Evolutionary conservation across 2,113 vertebrate species (phyloP).

Genomic region (Emydocephalus ijimae): DNA sequence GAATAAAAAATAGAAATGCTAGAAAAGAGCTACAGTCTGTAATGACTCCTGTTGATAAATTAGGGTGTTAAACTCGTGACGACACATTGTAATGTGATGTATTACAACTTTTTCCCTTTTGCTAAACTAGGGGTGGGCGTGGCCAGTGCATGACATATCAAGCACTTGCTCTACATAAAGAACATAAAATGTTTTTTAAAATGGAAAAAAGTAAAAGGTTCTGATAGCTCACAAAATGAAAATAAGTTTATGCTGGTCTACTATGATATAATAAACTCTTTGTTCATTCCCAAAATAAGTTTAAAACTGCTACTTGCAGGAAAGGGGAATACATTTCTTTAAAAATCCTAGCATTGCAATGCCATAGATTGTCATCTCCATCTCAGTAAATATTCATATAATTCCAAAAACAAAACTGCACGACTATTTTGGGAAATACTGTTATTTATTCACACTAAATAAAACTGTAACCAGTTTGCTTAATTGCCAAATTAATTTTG

Average conservation of each 20-base stretch:
- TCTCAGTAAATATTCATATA: constrained; percentile 15
- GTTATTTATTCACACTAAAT: not conserved
- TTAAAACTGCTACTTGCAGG: constrained; percentile 49
- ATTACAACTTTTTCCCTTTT: no score
- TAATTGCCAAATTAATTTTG: not conserved
- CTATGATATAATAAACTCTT: not conserved
- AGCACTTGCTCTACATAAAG: constrained; percentile 32
- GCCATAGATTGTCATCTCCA: not conserved
- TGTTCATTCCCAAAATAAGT: constrained; percentile 30
- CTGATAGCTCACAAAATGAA: constrained; percentile 52
- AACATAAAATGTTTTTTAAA: constrained; percentile 45
- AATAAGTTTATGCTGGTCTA: constrained; percentile 32
- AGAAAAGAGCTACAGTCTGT: constrained; percentile 56
- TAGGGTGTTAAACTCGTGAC: no score
- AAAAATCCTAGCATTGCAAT: constrained; percentile 17
- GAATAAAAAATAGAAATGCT: constrained; percentile 58
- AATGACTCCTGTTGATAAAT: constrained; percentile 57
- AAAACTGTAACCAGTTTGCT: not conserved
- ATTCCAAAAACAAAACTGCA: constrained; percentile 20
- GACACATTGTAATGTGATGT: no score
- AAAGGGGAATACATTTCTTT: constrained; percentile 38
- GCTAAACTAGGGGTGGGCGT: no score
- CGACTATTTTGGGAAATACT: not conserved
- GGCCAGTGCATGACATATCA: no score
- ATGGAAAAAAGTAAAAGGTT: constrained; percentile 56